Evolutionary conservation across 2,888 invertebrate genomes (phyloP).

Genomic region (Galeruca laticollis): DNA sequence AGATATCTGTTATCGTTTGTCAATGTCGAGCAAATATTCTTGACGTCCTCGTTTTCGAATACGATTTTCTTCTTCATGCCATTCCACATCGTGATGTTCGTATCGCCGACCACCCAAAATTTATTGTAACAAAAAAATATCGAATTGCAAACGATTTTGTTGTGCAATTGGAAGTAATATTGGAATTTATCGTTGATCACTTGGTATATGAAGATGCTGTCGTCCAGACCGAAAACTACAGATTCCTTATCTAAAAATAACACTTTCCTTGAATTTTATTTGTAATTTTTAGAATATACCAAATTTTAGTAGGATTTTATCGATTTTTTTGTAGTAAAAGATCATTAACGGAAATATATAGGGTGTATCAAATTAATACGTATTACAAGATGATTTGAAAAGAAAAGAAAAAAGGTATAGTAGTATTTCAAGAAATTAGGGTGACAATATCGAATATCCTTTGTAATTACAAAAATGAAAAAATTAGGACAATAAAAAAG

Average conservation of each 20-base stretch:
- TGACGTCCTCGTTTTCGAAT: conserved; percentile 25
- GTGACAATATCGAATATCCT: no score
- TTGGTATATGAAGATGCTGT: conserved; percentile 36
- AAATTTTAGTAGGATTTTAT: no score
- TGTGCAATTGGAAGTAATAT: conserved; percentile 20
- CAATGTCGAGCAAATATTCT: conserved; percentile 44
- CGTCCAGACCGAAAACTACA: conserved; percentile 38
- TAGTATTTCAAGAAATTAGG: no score
- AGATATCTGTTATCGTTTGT: conserved; percentile 64
- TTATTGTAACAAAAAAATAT: conserved; percentile 38
- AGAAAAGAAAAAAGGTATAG: no score
- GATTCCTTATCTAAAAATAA: conserved; percentile 11
- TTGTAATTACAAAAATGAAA: no score
- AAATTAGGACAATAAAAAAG: no score
- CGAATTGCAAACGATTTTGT: conserved; percentile 33
- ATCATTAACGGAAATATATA: no score
- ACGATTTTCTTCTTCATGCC: conserved; percentile 21
- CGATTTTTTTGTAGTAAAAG: no score
- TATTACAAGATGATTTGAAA: no score
- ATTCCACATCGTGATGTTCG: conserved; percentile 35
- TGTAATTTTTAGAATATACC: no score
- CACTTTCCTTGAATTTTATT: no score
- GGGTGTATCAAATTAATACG: no score
- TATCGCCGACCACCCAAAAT: conserved; percentile 42
- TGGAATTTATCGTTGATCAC: conserved; percentile 16